phyloP scores from a whole-genome alignment of 1,140 invertebrate species.

The Hypsibius dujardini region DNA sequence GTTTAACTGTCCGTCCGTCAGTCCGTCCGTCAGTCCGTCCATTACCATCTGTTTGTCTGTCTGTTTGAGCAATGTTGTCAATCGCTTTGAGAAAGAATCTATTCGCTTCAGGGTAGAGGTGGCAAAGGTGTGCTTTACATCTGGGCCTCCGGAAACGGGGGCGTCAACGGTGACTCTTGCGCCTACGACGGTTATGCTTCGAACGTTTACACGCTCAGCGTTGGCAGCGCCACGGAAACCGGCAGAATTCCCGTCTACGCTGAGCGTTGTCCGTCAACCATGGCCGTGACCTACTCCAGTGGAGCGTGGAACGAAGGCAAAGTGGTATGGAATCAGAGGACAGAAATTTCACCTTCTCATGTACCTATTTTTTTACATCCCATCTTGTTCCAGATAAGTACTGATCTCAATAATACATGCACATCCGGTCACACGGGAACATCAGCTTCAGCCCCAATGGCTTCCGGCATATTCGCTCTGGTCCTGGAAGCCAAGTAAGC shows the following conservation, averaged over 20 bases:
- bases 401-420: constrained; percentile 55
- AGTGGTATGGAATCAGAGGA: constrained; percentile 45
- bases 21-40: too few relatives aligned
- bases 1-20: too few relatives aligned
- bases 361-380: neutral
- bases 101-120: constrained; percentile 46
- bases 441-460: constrained; percentile 63
- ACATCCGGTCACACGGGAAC: constrained; percentile 61
- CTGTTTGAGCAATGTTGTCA: too few relatives aligned
- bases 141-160: constrained; percentile 47
- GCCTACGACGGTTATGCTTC: constrained; percentile 75
- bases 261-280: constrained; percentile 64
- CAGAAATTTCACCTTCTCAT: neutral
- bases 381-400: constrained; percentile 45
- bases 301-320: constrained; percentile 65
- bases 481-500: constrained; percentile 61
- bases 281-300: constrained; percentile 72
- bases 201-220: constrained; percentile 66
- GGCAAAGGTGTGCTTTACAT: constrained; percentile 71
- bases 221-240: constrained; percentile 68
- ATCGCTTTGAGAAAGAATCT: too few relatives aligned
- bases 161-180: constrained; percentile 58
- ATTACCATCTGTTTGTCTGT: too few relatives aligned
- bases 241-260: constrained; percentile 71
- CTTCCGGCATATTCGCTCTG: constrained; percentile 64